Conservation (phyloP, 2,113 vertebrate species). For the Calidris pygmaea region DNA sequence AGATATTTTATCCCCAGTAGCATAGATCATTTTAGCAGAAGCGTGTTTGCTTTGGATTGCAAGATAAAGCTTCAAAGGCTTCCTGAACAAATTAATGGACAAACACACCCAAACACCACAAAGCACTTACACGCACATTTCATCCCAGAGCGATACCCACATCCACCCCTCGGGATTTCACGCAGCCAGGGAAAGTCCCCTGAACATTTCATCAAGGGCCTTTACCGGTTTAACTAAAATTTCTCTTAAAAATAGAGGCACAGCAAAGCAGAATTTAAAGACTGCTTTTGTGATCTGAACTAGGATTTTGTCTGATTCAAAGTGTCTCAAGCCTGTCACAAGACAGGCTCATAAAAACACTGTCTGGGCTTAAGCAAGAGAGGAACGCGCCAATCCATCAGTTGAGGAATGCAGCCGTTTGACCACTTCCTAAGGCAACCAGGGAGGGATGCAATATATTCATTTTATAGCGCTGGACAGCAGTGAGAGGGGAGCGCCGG, state of each 20-base stretch:
- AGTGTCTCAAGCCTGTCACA: slow-evolving; percentile 71
- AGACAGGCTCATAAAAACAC: slow-evolving; percentile 76
- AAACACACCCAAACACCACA: slow-evolving; percentile 45
- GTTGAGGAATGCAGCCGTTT: slow-evolving; percentile 74
- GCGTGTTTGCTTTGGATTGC: slow-evolving; percentile 49
- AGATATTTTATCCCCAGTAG: slow-evolving; percentile 36
- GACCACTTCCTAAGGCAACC: slow-evolving; percentile 78
- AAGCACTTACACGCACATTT: not conserved
- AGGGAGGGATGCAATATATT: slow-evolving; percentile 75
- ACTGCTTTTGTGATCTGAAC: slow-evolving; percentile 52
- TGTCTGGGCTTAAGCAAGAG: slow-evolving; percentile 68
- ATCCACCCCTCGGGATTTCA: not conserved
- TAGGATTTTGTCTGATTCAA: slow-evolving; percentile 71
- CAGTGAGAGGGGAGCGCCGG: slow-evolving; percentile 35
- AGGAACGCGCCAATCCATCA: slow-evolving; percentile 75
- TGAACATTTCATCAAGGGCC: not conserved
- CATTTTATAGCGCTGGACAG: slow-evolving; percentile 69
- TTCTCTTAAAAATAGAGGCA: slow-evolving; percentile 29
- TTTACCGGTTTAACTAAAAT: not conserved
- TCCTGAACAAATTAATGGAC: slow-evolving; percentile 57
- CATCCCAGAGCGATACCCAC: not conserved
- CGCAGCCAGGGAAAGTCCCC: not conserved
- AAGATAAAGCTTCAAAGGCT: slow-evolving; percentile 59
- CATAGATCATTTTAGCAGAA: slow-evolving; percentile 49
- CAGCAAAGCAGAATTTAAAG: slow-evolving; percentile 30